Evolutionary conservation across 2,113 vertebrate genomes (phyloP).

Genomic region (Emberiza fucata): DNA sequence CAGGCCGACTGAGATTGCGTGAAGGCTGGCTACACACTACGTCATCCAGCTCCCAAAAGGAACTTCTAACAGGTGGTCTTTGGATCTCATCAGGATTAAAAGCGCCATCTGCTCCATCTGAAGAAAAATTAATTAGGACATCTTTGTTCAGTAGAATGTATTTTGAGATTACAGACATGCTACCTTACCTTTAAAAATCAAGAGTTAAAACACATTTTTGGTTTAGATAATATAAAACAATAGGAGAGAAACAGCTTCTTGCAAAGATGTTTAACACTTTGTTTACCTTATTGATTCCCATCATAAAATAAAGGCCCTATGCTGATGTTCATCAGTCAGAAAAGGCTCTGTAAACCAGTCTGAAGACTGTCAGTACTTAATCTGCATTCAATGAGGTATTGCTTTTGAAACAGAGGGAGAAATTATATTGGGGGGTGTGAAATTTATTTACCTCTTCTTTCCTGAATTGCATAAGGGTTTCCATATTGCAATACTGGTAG

Average conservation of each 20-base stretch:
- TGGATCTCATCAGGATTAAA: conserved; percentile 92
- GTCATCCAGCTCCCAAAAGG: conserved; percentile 85
- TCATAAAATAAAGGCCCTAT: not conserved
- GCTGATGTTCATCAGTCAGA: not conserved
- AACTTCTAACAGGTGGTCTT: conserved; percentile 84
- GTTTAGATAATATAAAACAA: not conserved
- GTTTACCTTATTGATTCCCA: not conserved
- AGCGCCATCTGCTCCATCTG: conserved; percentile 89
- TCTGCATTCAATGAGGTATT: not conserved
- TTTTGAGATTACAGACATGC: not conserved
- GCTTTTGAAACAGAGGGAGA: not conserved
- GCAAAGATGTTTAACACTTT: not conserved
- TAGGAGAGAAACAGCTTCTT: not conserved
- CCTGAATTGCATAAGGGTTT: conserved; percentile 85
- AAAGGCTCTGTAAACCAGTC: not conserved
- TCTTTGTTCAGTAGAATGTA: not conserved
- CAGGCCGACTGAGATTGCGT: conserved; percentile 90
- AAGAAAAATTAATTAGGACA: conserved; percentile 16
- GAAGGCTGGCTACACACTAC: conserved; percentile 96
- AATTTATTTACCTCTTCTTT: conserved; percentile 80
- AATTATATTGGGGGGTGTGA: not conserved
- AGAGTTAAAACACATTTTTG: not conserved
- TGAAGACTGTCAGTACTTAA: not conserved
- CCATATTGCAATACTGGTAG: conserved; percentile 87
- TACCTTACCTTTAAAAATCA: not conserved